Evolutionary conservation across 2,797 vertebrate genomes (phyloP).

Genomic region (Notolabrus celidotus): DNA sequence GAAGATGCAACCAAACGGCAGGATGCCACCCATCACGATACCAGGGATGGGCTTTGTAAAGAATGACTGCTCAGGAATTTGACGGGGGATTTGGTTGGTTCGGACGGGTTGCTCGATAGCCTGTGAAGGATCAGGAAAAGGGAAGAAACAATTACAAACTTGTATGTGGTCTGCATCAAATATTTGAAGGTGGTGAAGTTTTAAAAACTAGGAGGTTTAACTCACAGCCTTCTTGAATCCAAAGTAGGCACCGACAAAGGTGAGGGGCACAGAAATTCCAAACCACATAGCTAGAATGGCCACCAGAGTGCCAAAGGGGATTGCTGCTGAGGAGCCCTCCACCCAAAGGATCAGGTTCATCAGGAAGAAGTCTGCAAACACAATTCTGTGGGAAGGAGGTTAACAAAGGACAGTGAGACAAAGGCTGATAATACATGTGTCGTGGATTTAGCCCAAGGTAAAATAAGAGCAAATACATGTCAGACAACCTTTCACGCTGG

Average conservation of each 20-base stretch:
- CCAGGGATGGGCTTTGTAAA: conserved; percentile 91
- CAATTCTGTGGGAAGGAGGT: conserved; percentile 81
- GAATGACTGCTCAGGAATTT: conserved; percentile 91
- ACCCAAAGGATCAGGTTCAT: conserved; percentile 96
- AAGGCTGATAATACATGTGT: neutral
- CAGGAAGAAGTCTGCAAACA: conserved; percentile 94
- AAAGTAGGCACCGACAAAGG: conserved; percentile 91
- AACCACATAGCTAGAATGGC: conserved; percentile 93
- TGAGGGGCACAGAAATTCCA: conserved; percentile 93
- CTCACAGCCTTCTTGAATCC: conserved; percentile 93
- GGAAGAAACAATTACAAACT: neutral
- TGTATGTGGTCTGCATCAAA: too few relatives aligned
- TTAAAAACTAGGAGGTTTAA: conserved; percentile 4
- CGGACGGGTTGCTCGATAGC: conserved; percentile 90
- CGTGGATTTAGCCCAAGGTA: neutral
- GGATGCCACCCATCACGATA: conserved; percentile 91
- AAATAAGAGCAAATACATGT: neutral
- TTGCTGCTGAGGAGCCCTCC: conserved; percentile 91
- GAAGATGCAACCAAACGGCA: conserved; percentile 95
- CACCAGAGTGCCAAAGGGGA: conserved; percentile 91
- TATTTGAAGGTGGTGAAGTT: neutral
- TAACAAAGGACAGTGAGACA: conserved; percentile 7
- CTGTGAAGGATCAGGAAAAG: conserved; percentile 56
- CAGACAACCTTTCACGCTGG: neutral
- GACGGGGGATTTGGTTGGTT: conserved; percentile 91